A percentile compares a stretch with the other conserved stretches of the same genome.
Evolutionary conservation across 1,140 invertebrate species (phyloP).

Genomic region (Sycophaga agraensis): DNA sequence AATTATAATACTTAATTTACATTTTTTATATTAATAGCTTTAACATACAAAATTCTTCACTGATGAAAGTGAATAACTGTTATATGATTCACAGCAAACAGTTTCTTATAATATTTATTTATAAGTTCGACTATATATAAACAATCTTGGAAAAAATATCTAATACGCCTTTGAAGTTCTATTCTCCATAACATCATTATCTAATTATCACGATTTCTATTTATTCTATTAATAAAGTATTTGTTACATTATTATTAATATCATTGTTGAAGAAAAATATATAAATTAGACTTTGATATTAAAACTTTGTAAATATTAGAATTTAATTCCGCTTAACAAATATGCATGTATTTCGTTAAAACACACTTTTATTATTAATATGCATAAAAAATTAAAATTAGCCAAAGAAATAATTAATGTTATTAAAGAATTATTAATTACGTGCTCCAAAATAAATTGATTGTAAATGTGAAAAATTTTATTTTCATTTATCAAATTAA

Average conservation of each 20-base stretch:
- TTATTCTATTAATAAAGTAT: constrained; percentile 10
- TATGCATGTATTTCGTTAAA: no score
- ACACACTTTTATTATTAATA: not conserved
- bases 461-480: no score
- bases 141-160: constrained; percentile 20
- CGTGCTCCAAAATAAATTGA: no score
- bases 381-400: no score
- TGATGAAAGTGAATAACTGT: constrained; percentile 27
- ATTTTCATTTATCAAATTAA: no score
- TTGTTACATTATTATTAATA: no score
- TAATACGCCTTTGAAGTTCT: no score
- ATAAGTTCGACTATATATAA: constrained; percentile 11
- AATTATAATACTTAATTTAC: not conserved
- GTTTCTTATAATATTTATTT: constrained; percentile 14
- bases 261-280: not conserved
- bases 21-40: constrained; percentile 11
- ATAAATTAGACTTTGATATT: not conserved
- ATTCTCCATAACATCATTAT: no score
- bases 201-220: not conserved
- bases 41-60: constrained; percentile 17
- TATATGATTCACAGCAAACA: constrained; percentile 15
- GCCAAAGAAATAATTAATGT: no score
- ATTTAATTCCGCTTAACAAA: no score
- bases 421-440: no score
- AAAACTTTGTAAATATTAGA: not conserved